Percentiles rank a stretch among this genome's conserved stretches.
Evolutionary conservation across 2,113 vertebrate species (phyloP).

Genomic region (Nesoenas mayeri): DNA sequence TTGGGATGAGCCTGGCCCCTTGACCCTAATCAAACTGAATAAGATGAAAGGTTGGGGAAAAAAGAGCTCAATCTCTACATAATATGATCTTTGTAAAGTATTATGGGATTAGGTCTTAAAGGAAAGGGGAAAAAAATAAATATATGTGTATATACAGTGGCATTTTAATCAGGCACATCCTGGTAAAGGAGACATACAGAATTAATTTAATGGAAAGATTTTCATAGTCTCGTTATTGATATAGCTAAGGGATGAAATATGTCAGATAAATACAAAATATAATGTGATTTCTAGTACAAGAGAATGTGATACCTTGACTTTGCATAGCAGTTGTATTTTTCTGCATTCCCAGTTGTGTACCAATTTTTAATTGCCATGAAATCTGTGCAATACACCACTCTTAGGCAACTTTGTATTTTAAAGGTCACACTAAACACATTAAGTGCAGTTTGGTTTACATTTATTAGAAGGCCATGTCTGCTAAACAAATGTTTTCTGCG

Average conservation of each 20-base stretch:
- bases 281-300: background rate
- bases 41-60: constrained; percentile 29
- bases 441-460: background rate
- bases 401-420: background rate
- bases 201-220: constrained; percentile 20
- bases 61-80: constrained; percentile 40
- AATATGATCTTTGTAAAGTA: constrained; percentile 62
- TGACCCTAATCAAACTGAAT: constrained; percentile 62
- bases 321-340: background rate
- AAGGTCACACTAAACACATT: background rate
- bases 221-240: background rate
- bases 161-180: constrained; percentile 37
- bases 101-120: constrained; percentile 53
- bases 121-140: background rate
- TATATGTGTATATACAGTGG: background rate
- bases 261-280: background rate
- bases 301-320: background rate
- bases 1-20: constrained; percentile 22
- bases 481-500: background rate
- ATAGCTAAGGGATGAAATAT: background rate
- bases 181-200: background rate
- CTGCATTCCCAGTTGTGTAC: background rate
- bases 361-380: background rate
- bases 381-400: background rate
- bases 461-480: background rate